Evolutionary conservation across 1,140 invertebrate genomes (phyloP).

Genomic region (Diprion similis): DNA sequence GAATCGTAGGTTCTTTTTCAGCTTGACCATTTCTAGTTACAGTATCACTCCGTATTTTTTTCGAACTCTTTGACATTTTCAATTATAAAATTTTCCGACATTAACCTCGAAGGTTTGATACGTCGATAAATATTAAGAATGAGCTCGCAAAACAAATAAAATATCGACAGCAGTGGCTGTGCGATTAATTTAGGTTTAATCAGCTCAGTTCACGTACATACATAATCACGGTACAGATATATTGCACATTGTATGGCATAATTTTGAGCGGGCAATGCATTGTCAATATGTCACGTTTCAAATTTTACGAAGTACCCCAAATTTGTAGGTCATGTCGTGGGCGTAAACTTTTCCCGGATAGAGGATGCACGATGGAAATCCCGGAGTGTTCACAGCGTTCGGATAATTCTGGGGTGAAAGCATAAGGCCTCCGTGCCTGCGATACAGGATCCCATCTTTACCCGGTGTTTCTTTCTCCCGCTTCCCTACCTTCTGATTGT

Average conservation of each 20-base stretch:
- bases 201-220: neutral
- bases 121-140: no score
- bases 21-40: neutral
- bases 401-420: conserved; percentile 72
- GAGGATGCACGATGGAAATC: conserved; percentile 57
- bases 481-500: conserved; percentile 14
- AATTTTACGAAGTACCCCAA: conserved; percentile 39
- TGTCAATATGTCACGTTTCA: neutral
- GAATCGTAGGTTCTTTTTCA: neutral
- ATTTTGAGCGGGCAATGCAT: neutral
- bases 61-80: conserved; percentile 34
- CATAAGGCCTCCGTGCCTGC: conserved; percentile 65
- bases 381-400: conserved; percentile 65
- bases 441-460: conserved; percentile 62
- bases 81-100: neutral
- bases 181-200: neutral
- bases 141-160: no score
- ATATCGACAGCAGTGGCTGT: neutral
- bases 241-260: neutral
- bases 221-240: no score
- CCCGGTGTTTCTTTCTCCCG: conserved; percentile 51
- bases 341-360: conserved; percentile 64
- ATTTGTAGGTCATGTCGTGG: conserved; percentile 61
- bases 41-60: conserved; percentile 12
- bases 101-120: no score